Evolutionary conservation across 2,113 vertebrate genomes (phyloP), one percentile per base, ranked within the genome.

Genomic region (Podarcis raffonei): DNA sequence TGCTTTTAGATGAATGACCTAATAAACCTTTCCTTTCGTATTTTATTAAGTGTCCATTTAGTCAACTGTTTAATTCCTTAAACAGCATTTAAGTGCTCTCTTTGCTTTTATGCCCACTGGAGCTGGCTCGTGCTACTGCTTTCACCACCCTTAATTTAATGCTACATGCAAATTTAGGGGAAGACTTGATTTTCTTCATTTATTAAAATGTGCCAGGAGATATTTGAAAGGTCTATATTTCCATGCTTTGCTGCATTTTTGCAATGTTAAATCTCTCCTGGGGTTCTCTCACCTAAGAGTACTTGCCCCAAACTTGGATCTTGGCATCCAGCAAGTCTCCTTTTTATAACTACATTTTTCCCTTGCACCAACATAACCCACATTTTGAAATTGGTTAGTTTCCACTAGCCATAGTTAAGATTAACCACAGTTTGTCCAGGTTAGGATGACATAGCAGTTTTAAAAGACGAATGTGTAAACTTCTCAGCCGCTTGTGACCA

Each of bases 1-100:
- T 71, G 81, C 2, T 71, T 7, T 57, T 20, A 53, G 30, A 85
- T 6, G 4, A 27, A 68, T 82, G 81, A 88, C 25, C 4, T 80
- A 25, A 79, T 74, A 89, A 82, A n/a, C 86, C 5, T 85, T 87
- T 89, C 78, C 48, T 83, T 57, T 37, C 0, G 35, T 48, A 83
- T 65, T 84, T 74, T 85, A 78, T 22, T 12, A 62, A 85, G 39
- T 86, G 85, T 13, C 57, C 30, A 75, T 39, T 27, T 84, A 90
- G 78, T 8, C 23, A 83, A 62, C 25, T 85, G 53, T 75, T 85
- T 75, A 85, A 37, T 62, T 37, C n/a, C 53, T 39, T 39, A 76
- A 83, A 48, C 13, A 85, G 1, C 83, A 35, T 80, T 87, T 87
- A 75, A 75, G 35, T 39, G 3, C 65, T 88, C 79, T 16, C 32